These are phyloP conservation scores for Eidolon dupreanum DNA, from an alignment of 2,797 vertebrate genomes.

Conservation along the genomic window DNA sequence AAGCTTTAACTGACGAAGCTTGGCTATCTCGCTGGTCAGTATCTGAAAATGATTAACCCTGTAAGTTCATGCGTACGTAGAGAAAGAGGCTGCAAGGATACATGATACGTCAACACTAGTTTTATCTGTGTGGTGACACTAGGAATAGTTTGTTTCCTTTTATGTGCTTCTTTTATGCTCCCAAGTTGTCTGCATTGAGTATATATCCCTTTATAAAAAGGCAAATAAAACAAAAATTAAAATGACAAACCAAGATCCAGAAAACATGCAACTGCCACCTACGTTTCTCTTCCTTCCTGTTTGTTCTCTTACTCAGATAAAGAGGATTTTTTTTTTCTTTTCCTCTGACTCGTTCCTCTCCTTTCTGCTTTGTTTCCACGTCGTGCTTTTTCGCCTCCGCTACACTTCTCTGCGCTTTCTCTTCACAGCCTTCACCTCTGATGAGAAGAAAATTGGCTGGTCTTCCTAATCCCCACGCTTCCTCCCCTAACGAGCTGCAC, in stretches of 20 bases:
- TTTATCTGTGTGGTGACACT: background rate
- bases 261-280: background rate
- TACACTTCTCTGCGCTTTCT: background rate
- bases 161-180: background rate
- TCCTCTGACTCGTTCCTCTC: background rate
- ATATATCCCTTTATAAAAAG: slow-evolving; percentile 12
- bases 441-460: slow-evolving; percentile 26
- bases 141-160: background rate
- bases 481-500: background rate
- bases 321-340: no score
- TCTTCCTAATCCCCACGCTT: background rate
- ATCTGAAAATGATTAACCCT: background rate
- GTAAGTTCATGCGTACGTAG: background rate
- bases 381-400: background rate
- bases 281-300: background rate
- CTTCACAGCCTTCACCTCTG: background rate
- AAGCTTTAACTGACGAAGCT: background rate
- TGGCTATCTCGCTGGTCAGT: background rate
- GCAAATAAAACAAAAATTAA: slow-evolving; percentile 40
- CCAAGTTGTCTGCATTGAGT: background rate
- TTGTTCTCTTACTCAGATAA: background rate
- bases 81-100: background rate
- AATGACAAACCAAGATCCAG: slow-evolving; percentile 18
- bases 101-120: background rate
- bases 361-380: background rate